Conservation (phyloP, 2,113 vertebrate genomes). For the Agelaius tricolor region DNA sequence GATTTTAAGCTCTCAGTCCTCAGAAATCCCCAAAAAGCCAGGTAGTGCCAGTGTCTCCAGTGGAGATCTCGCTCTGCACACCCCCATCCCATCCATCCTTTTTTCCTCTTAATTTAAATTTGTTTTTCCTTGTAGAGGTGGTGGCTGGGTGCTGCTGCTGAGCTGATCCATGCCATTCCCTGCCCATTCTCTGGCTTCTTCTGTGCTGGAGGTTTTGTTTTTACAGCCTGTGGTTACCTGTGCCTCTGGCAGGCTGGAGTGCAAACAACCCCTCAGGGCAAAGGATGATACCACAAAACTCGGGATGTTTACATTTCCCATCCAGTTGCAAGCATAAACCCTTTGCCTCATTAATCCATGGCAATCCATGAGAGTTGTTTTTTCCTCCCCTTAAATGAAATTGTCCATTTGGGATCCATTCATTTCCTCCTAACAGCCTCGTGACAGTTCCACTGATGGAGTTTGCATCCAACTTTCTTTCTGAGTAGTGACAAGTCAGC, state of each 20-base stretch:
- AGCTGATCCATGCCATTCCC: neutral
- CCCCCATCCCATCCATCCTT: neutral
- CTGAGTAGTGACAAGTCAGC: slow-evolving; percentile 67
- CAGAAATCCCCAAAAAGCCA: neutral
- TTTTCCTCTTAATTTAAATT: neutral
- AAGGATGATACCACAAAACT: slow-evolving; percentile 68
- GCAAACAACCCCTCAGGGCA: slow-evolving; percentile 57
- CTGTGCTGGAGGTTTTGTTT: slow-evolving; percentile 5
- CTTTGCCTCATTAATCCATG: slow-evolving; percentile 81
- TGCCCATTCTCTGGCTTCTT: neutral
- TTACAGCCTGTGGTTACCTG: slow-evolving; percentile 45
- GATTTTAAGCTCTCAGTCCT: neutral
- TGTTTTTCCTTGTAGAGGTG: fast-evolving
- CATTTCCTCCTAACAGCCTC: slow-evolving; percentile 74
- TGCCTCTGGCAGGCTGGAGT: neutral
- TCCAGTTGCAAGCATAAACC: slow-evolving; percentile 73
- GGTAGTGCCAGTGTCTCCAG: neutral
- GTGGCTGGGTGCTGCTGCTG: fast-evolving
- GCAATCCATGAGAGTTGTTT: slow-evolving; percentile 23
- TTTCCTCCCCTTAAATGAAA: slow-evolving; percentile 61
- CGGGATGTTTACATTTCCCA: slow-evolving; percentile 64
- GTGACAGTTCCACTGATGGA: slow-evolving; percentile 74
- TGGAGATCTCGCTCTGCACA: fast-evolving
- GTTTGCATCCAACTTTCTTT: slow-evolving; percentile 73
- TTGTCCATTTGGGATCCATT: slow-evolving; percentile 80